A percentile compares a stretch with the other conserved stretches of the same genome.
These are phyloP conservation scores for Spilosoma lubricipeda DNA, from an alignment of 2,888 invertebrate species.

Conservation along the genomic window DNA sequence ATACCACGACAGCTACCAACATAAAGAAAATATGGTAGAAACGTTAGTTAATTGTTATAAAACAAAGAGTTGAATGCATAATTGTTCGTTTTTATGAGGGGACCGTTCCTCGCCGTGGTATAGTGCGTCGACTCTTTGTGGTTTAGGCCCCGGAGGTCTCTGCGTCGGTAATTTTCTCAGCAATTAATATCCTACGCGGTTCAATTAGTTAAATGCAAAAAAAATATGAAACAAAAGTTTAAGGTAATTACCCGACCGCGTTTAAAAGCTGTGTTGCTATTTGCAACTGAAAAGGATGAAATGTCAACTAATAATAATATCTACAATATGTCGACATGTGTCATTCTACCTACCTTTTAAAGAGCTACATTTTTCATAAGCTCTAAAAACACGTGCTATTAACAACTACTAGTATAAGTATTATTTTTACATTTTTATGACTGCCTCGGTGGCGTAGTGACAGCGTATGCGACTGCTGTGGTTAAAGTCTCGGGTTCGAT, in stretches of 20 bases:
- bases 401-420: background rate
- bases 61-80: slow-evolving; percentile 71
- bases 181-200: slow-evolving; percentile 79
- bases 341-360: slow-evolving; percentile 61
- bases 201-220: slow-evolving; percentile 80
- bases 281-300: slow-evolving; percentile 62
- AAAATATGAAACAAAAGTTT: slow-evolving; percentile 76
- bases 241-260: slow-evolving; percentile 70
- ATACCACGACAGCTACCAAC: background rate
- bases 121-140: slow-evolving; percentile 70
- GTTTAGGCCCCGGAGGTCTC: slow-evolving; percentile 73
- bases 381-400: slow-evolving; percentile 27
- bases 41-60: slow-evolving; percentile 69
- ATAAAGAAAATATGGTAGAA: slow-evolving; percentile 66
- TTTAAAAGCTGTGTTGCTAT: slow-evolving; percentile 66
- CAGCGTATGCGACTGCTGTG: too few species aligned
- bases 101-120: slow-evolving; percentile 56
- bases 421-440: too few species aligned
- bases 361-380: slow-evolving; percentile 34
- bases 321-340: slow-evolving; percentile 69
- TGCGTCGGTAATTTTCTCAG: slow-evolving; percentile 78
- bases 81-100: slow-evolving; percentile 77
- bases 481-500: too few species aligned
- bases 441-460: too few species aligned
- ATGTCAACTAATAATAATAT: slow-evolving; percentile 69